Evolutionary conservation across 2,888 invertebrate genomes (phyloP), one percentile per base, ranked within the genome.

Genomic region (Drosophila imparisetae): DNA sequence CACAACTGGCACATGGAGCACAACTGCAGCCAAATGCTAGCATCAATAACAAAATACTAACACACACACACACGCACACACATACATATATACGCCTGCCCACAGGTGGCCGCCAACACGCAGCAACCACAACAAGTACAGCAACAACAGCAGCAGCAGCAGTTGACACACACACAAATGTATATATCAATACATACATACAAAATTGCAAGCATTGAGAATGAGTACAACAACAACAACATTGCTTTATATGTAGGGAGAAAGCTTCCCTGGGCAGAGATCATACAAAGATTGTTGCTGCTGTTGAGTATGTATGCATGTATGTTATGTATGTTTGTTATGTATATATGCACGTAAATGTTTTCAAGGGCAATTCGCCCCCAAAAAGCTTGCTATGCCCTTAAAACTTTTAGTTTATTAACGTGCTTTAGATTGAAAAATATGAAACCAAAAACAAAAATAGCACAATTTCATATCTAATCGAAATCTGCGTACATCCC

Each of bases 21-120:
- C 29, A 55, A 66, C 27, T 55, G 60, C 63, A 50, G 34, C 38
- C 45, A 53, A 53, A 38, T 52, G 63, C 42, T 45, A 30, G 15
- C 57, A 57, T 30, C 21, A 57, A 45, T 36, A 65, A 21, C 5
- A 32, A 59, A 3, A n/a, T 11, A 27, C 4, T 45, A 18, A 4
- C 6, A 40, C 15, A 11, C 42, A n/a, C 21, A 50, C 10, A 49
- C n/a, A n/a, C 10, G 24, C 15, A 53, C 4, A 38, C 13, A 38
- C 4, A 29, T 7, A 38, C 2, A 40, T 13, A n/a, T 2, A 21
- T 4, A 30, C 4, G 54, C 34, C 66, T 75, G 79, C 78, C 78
- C 79, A 78, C 78, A 79, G 79, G 65, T 68, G 79, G 75, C 75
- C 75, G 72, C 72, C 78, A 79, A 78, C 78, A 78, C 78, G 58